These are phyloP conservation scores for Ibycter americanus DNA, from an alignment of 2,797 vertebrate genomes.

Conservation along the genomic window DNA sequence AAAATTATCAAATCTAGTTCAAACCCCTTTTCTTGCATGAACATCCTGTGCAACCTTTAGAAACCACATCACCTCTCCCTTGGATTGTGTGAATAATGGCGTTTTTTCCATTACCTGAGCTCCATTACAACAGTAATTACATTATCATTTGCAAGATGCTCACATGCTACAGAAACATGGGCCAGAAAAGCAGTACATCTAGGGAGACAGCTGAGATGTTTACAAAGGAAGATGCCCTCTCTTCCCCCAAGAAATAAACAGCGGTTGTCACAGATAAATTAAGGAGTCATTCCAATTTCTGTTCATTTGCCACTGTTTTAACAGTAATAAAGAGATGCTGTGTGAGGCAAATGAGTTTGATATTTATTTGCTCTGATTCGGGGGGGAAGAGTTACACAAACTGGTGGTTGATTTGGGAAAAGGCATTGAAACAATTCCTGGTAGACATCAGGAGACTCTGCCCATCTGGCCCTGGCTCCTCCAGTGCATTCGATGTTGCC, in stretches of 20 bases:
- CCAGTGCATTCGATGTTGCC: constrained; percentile 7
- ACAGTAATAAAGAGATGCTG: not conserved
- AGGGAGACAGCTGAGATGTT: not conserved
- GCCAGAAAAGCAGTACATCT: not conserved
- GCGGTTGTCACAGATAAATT: not conserved
- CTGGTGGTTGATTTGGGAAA: constrained; percentile 14
- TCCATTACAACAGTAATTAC: not conserved
- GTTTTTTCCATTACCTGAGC: not conserved
- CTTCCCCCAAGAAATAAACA: not conserved
- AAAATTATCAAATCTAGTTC: not conserved
- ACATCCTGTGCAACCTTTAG: not conserved
- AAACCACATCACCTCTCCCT: not conserved
- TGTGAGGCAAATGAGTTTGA: not conserved
- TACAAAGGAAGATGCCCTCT: not conserved
- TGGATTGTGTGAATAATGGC: not conserved
- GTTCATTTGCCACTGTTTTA: not conserved
- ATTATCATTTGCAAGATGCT: not conserved
- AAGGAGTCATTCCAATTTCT: not conserved
- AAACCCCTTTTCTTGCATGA: not conserved
- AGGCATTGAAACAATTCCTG: constrained; percentile 20
- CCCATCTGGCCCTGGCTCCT: constrained; percentile 61
- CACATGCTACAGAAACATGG: not conserved
- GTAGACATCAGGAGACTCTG: constrained; percentile 38
- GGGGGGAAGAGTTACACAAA: not conserved
- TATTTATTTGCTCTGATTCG: not conserved